Conservation (phyloP, 2,797 vertebrate genomes). For the Cephalopachus bancanus region DNA sequence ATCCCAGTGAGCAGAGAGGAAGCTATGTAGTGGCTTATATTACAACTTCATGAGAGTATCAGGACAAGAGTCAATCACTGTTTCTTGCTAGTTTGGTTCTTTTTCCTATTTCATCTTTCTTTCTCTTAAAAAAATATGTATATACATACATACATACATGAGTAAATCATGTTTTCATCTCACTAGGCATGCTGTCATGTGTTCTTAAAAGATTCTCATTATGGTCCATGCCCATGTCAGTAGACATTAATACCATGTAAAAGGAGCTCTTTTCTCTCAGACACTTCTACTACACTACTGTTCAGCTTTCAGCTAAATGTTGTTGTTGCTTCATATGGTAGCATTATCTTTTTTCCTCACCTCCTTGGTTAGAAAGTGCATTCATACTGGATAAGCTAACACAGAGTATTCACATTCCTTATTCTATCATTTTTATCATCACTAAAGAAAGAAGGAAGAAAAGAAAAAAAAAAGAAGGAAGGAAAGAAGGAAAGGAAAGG, state of each 20-base stretch:
- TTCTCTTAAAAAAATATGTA: neutral
- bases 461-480: accelerated
- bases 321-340: neutral
- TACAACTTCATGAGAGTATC: no score
- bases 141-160: neutral
- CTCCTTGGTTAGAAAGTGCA: neutral
- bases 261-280: neutral
- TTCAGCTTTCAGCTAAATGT: neutral
- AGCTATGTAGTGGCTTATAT: neutral
- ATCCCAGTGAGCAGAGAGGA: neutral
- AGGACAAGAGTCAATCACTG: neutral
- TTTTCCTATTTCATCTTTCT: neutral
- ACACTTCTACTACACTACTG: neutral
- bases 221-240: neutral
- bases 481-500: neutral
- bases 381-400: neutral
- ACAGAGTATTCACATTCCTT: neutral
- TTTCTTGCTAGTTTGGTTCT: neutral
- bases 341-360: neutral
- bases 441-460: neutral
- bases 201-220: neutral
- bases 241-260: neutral
- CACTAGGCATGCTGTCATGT: neutral
- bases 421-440: neutral
- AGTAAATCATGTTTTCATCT: neutral